Percentiles rank a stretch among this genome's conserved stretches.
These are phyloP conservation scores for Heterodera schachtii DNA, from an alignment of 1,140 invertebrate genomes.

Conservation along the genomic window DNA sequence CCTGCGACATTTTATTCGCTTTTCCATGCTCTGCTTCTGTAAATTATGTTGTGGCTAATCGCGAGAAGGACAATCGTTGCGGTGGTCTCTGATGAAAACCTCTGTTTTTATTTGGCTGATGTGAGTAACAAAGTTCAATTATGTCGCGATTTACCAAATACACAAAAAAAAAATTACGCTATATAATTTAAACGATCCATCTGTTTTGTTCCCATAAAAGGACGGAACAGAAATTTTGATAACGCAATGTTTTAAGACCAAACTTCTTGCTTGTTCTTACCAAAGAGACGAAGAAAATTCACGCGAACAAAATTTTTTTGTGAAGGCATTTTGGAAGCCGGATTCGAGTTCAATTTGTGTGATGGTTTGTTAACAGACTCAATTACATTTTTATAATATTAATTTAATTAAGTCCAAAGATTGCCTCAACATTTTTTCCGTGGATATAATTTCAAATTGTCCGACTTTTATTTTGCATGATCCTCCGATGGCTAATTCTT, in stretches of 20 bases:
- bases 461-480: constrained; percentile 48
- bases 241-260: constrained; percentile 42
- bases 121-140: constrained; percentile 37
- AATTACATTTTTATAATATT: not conserved
- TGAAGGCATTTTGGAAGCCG: constrained; percentile 48
- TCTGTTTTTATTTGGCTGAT: constrained; percentile 50
- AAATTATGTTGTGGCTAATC: constrained; percentile 47
- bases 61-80: constrained; percentile 45
- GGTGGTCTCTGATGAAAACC: constrained; percentile 34
- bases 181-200: too few relatives aligned
- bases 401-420: constrained; percentile 36
- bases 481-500: not conserved
- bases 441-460: constrained; percentile 42
- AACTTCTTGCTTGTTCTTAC: constrained; percentile 46
- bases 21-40: constrained; percentile 35
- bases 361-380: constrained; percentile 29
- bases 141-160: constrained; percentile 7
- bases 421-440: constrained; percentile 48
- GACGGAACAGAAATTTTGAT: too few relatives aligned
- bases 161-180: too few relatives aligned
- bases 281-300: constrained; percentile 43
- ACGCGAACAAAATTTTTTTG: constrained; percentile 40
- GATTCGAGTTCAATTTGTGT: constrained; percentile 52
- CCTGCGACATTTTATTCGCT: constrained; percentile 30
- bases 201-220: too few relatives aligned